Evolutionary conservation across 2,888 invertebrate genomes (phyloP), one percentile per base, ranked within the genome.

Genomic region (Drosophila nr. medialis): DNA sequence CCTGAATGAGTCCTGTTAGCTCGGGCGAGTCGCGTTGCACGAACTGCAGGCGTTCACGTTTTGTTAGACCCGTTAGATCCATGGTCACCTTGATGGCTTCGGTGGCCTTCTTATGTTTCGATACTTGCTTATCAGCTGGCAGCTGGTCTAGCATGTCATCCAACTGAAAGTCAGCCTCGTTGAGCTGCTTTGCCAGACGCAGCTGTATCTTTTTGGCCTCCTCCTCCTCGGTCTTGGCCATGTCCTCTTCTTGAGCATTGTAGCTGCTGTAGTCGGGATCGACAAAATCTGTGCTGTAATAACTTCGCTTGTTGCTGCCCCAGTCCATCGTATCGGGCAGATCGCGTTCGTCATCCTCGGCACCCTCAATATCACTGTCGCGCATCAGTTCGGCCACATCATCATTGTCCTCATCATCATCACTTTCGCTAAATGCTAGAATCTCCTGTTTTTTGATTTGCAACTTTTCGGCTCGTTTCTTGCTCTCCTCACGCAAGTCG

Each of bases 1-100:
- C 98, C 72, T 95, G 94, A 59, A 97, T 94, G 15, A 98, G 94
- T 6, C 95, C 95, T 63, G 95, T 92, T 91, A 98, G 96, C 93
- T 99, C 98, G 3, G 98, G 98, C 56, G 97, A 97, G 92, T 98
- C 97, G 90, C 97, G 96, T 91, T 96, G 94, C 77, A 98, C 93
- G 61, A 98, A 92, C 86, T 96, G 95, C 62, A 96, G 89, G 86
- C 97, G 97, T 91, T 98, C 96, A 64, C 96, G 94, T 86, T 95
- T 95, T 18, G 96, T 95, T 88, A 98, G 93, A 84, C 96, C 95
- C 62, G 95, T 95, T 53, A 98, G 93, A 93, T 98, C 97, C 82
- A 95, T 95, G 93, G 96, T 95, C 42, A 98, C 94, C 65, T 95
- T 92, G 6, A 83, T 86, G 13, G 50, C 38, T 21, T 72, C 58